phyloP scores from a whole-genome alignment of 64 coral and sea anemone species.

The Porites lutea region DNA sequence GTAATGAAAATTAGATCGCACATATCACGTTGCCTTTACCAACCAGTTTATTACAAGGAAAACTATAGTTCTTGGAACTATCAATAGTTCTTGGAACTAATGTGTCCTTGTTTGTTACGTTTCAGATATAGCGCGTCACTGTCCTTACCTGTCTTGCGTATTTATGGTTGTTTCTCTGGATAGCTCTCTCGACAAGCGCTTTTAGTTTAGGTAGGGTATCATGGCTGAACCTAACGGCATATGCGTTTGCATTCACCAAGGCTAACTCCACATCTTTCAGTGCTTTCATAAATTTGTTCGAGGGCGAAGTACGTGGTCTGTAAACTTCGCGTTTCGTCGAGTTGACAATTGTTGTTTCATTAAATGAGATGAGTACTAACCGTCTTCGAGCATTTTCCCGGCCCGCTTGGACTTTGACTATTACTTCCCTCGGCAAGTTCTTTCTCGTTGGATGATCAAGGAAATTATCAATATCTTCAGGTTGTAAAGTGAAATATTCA shows the following conservation, averaged over 20 bases:
- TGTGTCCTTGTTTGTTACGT: no score
- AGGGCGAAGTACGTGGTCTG: conserved; percentile 49
- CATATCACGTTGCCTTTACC: no score
- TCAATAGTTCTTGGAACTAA: no score
- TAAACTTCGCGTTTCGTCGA: conserved; percentile 51
- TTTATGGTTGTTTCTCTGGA: conserved; percentile 31
- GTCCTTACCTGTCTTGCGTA: conserved; percentile 50
- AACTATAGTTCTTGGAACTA: no score
- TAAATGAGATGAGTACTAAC: not conserved
- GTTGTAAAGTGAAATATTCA: no score
- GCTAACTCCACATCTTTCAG: conserved; percentile 77
- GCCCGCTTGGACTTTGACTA: not conserved
- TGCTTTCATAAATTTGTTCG: conserved; percentile 75
- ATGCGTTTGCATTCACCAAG: conserved; percentile 43
- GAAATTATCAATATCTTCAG: no score
- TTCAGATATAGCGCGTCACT: no score
- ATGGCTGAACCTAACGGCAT: not conserved
- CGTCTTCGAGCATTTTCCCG: not conserved
- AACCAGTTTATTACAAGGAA: no score
- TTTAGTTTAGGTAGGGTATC: conserved; percentile 22
- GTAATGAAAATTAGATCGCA: no score
- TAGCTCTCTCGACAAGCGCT: not conserved
- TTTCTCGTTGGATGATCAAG: no score
- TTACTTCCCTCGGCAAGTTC: no score
- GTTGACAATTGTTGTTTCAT: not conserved